A percentile compares a stretch with the other conserved stretches of the same genome.
phyloP scores from a whole-genome alignment of 53 echinoderm and acorn worm species.

The Luidia sarsii region DNA sequence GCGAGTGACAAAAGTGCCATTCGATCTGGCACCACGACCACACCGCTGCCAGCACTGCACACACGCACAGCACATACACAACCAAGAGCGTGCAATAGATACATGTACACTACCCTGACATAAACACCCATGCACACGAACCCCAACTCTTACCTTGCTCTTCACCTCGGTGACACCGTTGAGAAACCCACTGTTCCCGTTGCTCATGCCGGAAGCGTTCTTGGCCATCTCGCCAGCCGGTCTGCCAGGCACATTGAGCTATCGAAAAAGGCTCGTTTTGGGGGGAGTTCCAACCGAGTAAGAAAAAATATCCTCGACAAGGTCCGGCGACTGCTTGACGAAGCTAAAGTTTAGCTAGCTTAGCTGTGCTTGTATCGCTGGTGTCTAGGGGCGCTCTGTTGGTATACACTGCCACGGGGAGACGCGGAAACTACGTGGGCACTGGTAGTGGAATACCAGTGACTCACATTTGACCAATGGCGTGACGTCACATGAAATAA shows the following conservation, averaged over 20 bases:
- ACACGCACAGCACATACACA: too few relatives aligned
- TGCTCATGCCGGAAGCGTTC: slow-evolving; percentile 55
- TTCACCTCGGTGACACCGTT: slow-evolving; percentile 70
- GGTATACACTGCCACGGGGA: not conserved
- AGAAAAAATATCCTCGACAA: too few relatives aligned
- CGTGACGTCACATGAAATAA: slow-evolving; percentile 47
- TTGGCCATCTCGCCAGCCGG: slow-evolving; percentile 44
- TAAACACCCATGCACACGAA: too few relatives aligned
- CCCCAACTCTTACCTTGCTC: slow-evolving; percentile 65
- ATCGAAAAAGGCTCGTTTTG: slow-evolving; percentile 30
- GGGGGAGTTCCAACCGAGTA: too few relatives aligned
- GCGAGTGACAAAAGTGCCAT: too few relatives aligned
- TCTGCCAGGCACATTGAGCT: slow-evolving; percentile 31
- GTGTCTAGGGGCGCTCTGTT: not conserved
- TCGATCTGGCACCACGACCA: too few relatives aligned
- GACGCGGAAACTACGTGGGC: not conserved
- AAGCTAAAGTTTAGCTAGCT: too few relatives aligned
- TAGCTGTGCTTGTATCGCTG: not conserved
- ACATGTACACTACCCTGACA: too few relatives aligned
- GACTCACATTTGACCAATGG: slow-evolving; percentile 38
- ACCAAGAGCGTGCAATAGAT: too few relatives aligned
- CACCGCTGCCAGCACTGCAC: too few relatives aligned
- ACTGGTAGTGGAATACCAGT: slow-evolving; percentile 26
- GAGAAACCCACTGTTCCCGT: slow-evolving; percentile 47
- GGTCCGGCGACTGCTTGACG: too few relatives aligned